Evolutionary conservation across 2,888 invertebrate genomes (phyloP).

Genomic region (Nineta flava): DNA sequence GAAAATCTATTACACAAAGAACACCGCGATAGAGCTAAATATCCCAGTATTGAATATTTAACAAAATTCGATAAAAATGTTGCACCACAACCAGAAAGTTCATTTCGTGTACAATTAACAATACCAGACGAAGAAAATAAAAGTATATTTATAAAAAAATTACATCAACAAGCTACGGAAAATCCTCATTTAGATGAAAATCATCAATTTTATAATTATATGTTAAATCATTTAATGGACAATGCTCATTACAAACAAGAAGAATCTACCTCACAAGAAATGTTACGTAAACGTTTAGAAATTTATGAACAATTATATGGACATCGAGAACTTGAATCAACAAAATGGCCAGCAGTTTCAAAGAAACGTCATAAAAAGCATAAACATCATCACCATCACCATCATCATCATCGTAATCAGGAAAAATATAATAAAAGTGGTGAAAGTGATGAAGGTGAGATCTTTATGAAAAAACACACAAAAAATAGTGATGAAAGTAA

Average conservation of each 20-base stretch:
- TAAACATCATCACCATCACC: too few relatives aligned
- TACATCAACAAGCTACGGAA: background rate
- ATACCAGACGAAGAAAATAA: background rate
- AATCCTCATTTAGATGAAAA: background rate
- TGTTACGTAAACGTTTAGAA: background rate
- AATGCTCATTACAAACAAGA: background rate
- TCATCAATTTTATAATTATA: background rate
- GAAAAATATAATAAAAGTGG: too few relatives aligned
- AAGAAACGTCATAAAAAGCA: too few relatives aligned
- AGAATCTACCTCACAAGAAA: constrained; percentile 1
- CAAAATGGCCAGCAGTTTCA: background rate
- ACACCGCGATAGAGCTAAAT: background rate
- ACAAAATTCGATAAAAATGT: constrained; percentile 3
- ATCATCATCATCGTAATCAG: too few relatives aligned
- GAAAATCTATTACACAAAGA: constrained; percentile 6
- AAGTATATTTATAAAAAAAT: background rate
- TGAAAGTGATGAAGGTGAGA: too few relatives aligned
- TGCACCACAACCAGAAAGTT: background rate
- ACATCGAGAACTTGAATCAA: background rate
- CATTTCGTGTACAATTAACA: background rate
- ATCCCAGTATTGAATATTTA: constrained; percentile 2
- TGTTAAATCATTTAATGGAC: background rate
- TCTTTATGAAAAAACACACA: too few relatives aligned
- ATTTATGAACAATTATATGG: background rate
- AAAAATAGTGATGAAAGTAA: too few relatives aligned